These are phyloP conservation scores for Coregonus suidteri DNA, from an alignment of 2,797 vertebrate genomes.

Conservation along the genomic window DNA sequence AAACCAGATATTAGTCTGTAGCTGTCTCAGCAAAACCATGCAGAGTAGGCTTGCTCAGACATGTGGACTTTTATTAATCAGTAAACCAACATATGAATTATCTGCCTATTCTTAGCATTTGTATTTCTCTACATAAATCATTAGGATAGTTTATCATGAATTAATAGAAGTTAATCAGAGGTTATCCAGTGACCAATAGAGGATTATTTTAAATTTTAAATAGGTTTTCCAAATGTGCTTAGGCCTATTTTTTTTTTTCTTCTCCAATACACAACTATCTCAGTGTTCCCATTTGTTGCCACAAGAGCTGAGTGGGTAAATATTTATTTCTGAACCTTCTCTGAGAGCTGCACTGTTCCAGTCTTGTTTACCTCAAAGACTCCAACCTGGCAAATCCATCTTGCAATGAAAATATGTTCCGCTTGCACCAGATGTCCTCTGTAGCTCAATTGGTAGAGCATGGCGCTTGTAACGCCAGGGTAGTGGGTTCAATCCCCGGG, in stretches of 20 bases:
- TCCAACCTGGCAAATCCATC: background rate
- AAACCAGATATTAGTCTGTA: background rate
- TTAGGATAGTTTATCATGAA: background rate
- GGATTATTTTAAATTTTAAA: no score
- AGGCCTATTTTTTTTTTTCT: background rate
- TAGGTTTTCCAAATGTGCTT: background rate
- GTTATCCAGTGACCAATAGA: background rate
- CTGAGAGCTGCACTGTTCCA: background rate
- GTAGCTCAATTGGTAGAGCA: no score
- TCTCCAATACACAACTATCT: background rate
- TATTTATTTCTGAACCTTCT: background rate
- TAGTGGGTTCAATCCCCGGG: no score
- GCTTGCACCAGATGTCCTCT: background rate
- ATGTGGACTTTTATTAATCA: no score
- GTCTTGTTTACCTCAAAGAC: background rate
- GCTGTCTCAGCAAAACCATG: conserved; percentile 4
- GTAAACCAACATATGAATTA: background rate
- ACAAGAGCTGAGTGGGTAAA: background rate
- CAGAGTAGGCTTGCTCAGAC: background rate
- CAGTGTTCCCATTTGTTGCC: background rate
- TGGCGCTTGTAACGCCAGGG: no score
- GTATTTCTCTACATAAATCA: background rate
- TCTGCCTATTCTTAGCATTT: background rate
- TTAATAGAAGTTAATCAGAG: background rate
- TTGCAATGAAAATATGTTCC: background rate